Percentiles rank a stretch among this genome's conserved stretches.
phyloP scores from a whole-genome alignment of 2,797 vertebrate species.

The Enoplosus armatus region DNA sequence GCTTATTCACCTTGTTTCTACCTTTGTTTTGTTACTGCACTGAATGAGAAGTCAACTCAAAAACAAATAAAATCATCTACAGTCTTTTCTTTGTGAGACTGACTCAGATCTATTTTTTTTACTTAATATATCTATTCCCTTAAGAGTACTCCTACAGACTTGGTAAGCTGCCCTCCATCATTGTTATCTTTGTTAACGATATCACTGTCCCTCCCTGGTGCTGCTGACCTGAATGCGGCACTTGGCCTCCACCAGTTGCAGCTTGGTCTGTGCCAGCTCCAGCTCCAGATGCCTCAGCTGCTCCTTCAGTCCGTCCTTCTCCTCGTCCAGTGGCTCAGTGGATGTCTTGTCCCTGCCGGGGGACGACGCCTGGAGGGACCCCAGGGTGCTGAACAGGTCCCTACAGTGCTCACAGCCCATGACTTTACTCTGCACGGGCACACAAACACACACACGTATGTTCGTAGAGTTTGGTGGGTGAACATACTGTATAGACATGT shows the following conservation, averaged over 20 bases:
- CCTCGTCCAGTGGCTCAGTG: constrained; percentile 89
- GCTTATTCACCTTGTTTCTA: background rate
- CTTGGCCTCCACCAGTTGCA: constrained; percentile 99
- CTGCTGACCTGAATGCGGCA: constrained; percentile 96
- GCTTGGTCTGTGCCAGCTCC: constrained; percentile 98
- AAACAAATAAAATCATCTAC: background rate
- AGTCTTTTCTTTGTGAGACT: background rate
- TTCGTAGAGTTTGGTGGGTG: background rate
- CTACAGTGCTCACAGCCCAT: constrained; percentile 95
- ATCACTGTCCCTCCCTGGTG: background rate
- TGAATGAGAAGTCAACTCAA: background rate
- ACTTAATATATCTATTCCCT: background rate
- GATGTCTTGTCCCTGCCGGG: constrained; percentile 78
- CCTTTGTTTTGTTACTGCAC: too few relatives aligned
- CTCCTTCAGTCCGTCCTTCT: constrained; percentile 94
- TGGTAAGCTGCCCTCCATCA: background rate
- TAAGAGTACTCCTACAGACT: background rate
- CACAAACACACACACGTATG: constrained; percentile 9
- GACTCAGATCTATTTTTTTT: background rate
- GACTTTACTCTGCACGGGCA: constrained; percentile 85
- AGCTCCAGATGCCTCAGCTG: constrained; percentile 97
- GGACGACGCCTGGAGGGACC: constrained; percentile 86
- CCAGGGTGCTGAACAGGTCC: constrained; percentile 94
- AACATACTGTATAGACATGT: background rate
- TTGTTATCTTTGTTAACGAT: background rate